Evolutionary conservation across 2,888 invertebrate species (phyloP), one percentile per base, ranked within the genome.

Genomic region (Brachyptera putata): DNA sequence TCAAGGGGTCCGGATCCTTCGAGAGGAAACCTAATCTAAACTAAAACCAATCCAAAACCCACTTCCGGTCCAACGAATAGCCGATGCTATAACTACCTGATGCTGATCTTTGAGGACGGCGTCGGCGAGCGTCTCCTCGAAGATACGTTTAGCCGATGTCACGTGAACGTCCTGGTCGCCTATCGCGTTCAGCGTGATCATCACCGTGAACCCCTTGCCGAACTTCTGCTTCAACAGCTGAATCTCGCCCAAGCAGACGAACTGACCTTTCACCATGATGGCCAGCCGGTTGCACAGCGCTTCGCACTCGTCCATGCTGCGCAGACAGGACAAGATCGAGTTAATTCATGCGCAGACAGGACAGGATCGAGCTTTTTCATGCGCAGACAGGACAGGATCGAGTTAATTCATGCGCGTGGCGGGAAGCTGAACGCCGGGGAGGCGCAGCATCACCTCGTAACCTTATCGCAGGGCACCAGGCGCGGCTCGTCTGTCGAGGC

Each of bases 231-330:
- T 89, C 67, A 92, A 77, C 63, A 84, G 84, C 63, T 85, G 84
- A 62, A 86, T 82, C 61, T 84, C 79, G 57, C 90, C 91, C 48
- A 90, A 77, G 70, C 90, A 91, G 64, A 84, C 81, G 66, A 91
- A 76, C 68, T 80, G 78, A 0, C 92, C 91, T 63, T 77, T 77
- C 0, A 84, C 82, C 89, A 92, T 84, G 61, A 92, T 89, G 1
- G 85, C 89, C 65, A 92, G 75, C 61, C 89, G 81, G 56, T 83
- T 80, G 72, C 91, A 91, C 21, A 91, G 79, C 30, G 86, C 85
- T 71, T 91, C 91, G 76, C 90, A 91, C 77, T 92, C 91, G 71
- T 91, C 91, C 91, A 92, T 91, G 69, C 90, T 90, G 74, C 18
- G 69, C 69, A n/a, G n/a, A n/a, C n/a, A n/a, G n/a, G n/a, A n/a